Evolutionary conservation across 2,113 vertebrate genomes (phyloP).

Genomic region (Podarcis raffonei): DNA sequence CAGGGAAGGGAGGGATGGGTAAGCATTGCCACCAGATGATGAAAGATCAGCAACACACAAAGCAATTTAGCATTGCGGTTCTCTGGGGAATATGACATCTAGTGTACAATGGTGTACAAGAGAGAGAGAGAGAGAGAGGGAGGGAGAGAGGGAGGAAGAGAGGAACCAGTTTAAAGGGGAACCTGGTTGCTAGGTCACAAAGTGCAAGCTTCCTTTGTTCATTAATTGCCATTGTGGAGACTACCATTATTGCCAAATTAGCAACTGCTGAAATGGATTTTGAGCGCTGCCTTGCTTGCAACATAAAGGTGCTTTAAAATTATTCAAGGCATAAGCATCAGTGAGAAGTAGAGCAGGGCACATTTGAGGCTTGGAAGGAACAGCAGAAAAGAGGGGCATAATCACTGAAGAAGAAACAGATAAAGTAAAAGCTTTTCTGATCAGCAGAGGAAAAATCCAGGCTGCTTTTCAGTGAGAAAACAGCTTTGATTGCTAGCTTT

Average conservation of each 20-base stretch:
- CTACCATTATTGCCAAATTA: slow-evolving; percentile 53
- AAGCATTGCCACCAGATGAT: slow-evolving; percentile 47
- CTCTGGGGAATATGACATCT: slow-evolving; percentile 36
- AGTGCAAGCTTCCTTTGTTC: slow-evolving; percentile 61
- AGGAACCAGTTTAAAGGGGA: slow-evolving; percentile 52
- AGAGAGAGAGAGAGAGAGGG: not conserved
- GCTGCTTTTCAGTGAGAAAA: not conserved
- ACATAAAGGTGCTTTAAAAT: slow-evolving; percentile 59
- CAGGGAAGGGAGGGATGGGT: slow-evolving; percentile 34
- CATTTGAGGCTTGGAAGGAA: slow-evolving; percentile 16
- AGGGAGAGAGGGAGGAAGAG: slow-evolving; percentile 22
- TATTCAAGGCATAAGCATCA: slow-evolving; percentile 24
- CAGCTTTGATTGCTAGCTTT: not conserved
- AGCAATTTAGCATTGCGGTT: slow-evolving; percentile 50
- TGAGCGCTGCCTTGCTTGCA: slow-evolving; percentile 47
- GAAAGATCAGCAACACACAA: slow-evolving; percentile 47
- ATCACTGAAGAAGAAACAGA: not conserved
- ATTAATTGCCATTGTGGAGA: slow-evolving; percentile 65
- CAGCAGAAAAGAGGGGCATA: not conserved
- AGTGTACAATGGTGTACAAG: slow-evolving; percentile 1
- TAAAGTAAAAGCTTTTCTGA: slow-evolving; percentile 22
- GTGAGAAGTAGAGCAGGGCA: not conserved
- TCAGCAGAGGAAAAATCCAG: not conserved
- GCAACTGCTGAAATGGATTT: slow-evolving; percentile 45
- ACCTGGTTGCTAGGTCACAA: slow-evolving; percentile 58